Conservation (phyloP, 2,888 invertebrate genomes). For the Troilus luridus region DNA sequence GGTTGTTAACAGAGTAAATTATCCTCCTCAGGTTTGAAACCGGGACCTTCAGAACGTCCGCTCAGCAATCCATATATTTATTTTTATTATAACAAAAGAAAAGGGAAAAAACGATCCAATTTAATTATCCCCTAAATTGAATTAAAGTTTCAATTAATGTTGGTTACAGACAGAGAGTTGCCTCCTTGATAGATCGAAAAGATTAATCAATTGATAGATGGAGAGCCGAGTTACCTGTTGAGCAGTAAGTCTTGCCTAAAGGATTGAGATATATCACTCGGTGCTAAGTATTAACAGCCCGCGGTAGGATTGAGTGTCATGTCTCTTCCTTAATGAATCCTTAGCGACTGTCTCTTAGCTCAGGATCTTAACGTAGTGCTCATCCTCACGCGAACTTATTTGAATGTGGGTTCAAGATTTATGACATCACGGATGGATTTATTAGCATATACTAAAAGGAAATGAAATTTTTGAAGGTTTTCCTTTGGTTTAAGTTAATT, state of each 20-base stretch:
- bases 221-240: constrained; percentile 40
- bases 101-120: background rate
- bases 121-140: background rate
- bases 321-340: constrained; percentile 31
- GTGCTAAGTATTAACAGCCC: constrained; percentile 42
- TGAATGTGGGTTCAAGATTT: background rate
- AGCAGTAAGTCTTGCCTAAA: constrained; percentile 26
- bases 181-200: constrained; percentile 40
- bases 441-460: background rate
- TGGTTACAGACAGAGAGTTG: background rate
- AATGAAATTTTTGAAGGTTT: no score
- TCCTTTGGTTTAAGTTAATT: no score
- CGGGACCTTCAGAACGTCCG: no score
- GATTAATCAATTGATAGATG: constrained; percentile 50
- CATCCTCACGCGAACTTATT: constrained; percentile 19
- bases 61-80: no score
- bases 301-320: constrained; percentile 1
- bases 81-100: background rate
- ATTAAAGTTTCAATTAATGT: constrained; percentile 29
- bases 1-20: no score
- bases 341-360: background rate
- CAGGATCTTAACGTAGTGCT: constrained; percentile 28
- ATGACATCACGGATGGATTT: background rate
- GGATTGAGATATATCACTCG: constrained; percentile 44
- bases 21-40: no score